Conservation (phyloP, 2,113 vertebrate genomes). For the Seriola rivoliana region DNA sequence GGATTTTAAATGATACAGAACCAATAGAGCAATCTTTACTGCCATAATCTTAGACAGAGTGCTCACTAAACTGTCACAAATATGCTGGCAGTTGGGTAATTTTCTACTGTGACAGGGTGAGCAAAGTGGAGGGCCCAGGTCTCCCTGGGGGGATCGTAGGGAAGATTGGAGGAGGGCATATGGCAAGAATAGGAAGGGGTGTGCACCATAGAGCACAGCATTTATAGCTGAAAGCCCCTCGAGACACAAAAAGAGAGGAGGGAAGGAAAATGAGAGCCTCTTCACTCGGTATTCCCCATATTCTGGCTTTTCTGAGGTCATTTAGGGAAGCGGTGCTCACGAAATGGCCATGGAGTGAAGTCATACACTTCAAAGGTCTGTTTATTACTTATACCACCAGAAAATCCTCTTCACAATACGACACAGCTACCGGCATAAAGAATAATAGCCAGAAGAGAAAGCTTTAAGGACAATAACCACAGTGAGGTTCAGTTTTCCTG, state of each 20-base stretch:
- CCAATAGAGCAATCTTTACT: conserved; percentile 82
- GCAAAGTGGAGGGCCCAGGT: conserved; percentile 63
- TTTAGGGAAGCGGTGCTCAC: conserved; percentile 33
- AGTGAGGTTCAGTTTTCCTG: background rate
- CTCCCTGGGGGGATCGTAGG: conserved; percentile 69
- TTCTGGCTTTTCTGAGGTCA: conserved; percentile 51
- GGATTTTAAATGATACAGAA: conserved; percentile 89
- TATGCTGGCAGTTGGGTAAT: conserved; percentile 74
- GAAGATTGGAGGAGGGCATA: conserved; percentile 78
- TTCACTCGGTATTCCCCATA: conserved; percentile 47
- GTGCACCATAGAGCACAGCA: conserved; percentile 58
- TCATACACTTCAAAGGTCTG: conserved; percentile 33
- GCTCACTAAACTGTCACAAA: conserved; percentile 77
- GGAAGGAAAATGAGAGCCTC: conserved; percentile 70
- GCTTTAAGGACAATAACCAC: conserved; percentile 29
- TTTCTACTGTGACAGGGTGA: conserved; percentile 70
- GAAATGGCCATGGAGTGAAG: conserved; percentile 54
- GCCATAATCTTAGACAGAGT: conserved; percentile 76
- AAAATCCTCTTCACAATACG: conserved; percentile 30
- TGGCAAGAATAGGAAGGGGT: conserved; percentile 66
- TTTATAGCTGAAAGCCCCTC: conserved; percentile 73
- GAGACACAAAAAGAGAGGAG: conserved; percentile 64
- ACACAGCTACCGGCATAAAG: conserved; percentile 8
- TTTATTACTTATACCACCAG: conserved; percentile 50
- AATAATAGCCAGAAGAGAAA: conserved; percentile 9